Evolutionary conservation across 2,888 invertebrate genomes (phyloP), one percentile per base, ranked within the genome.

Genomic region (Meta bourneti): DNA sequence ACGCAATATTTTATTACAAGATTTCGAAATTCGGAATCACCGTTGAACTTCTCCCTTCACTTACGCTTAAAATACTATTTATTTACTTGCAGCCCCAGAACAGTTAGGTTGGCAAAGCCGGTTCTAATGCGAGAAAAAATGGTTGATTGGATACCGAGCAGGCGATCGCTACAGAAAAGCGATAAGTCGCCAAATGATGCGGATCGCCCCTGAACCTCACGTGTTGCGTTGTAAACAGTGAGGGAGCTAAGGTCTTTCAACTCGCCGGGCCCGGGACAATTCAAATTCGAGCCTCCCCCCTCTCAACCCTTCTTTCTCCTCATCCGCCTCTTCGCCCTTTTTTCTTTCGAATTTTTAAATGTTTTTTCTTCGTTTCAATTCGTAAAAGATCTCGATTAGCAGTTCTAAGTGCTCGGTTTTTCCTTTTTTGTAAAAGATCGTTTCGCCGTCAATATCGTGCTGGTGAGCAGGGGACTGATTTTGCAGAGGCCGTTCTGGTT

Each of bases 231-330:
- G 89, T 90, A 82, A 90, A 84, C 82, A 83, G 71, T 13, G 61
- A 52, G 70, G 49, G 83, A 84, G 89, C 89, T 90, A 54, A 90
- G 89, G 89, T 90, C 89, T 90, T 90, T 90, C 89, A 90, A 83
- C 89, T 71, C 82, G 54, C 70, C 49, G 48, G 82, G 52, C 89
- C 89, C 83, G 89, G 89, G 89, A 90, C 80, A 88, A 81, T 90
- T 90, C 83, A 61, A 90, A 79, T 89, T 78, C 77, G 52, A 13
- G 70, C 71, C 34, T 34, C 34, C 34, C 34, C 34, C 34, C 34
- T 34, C 34, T 72, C 89, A 90, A 90, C 89, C 89, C 89, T 84
- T 88, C 80, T 71, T 79, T 72, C 80, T 20, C 74, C 74, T 69
- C 52, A 51, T 77, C 52, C 77, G 71, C 82, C 71, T 70, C 70